Percentiles rank a stretch among this genome's conserved stretches.
phyloP scores from a whole-genome alignment of 2,797 vertebrate species.

The Esox masquinongy region DNA sequence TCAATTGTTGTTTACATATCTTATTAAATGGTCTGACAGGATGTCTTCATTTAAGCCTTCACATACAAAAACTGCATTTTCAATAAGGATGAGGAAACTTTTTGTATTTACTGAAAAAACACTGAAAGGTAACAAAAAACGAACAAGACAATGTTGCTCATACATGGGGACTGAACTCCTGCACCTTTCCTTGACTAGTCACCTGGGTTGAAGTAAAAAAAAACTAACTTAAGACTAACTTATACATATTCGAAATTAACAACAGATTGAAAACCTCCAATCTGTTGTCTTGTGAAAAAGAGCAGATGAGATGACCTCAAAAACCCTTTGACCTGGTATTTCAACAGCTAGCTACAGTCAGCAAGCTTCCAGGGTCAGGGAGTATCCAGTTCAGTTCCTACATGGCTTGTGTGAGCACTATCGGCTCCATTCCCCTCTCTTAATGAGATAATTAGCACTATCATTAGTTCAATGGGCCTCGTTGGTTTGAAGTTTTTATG shows the following conservation, averaged over 20 bases:
- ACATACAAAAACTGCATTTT: too few species aligned
- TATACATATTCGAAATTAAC: slow-evolving; percentile 2
- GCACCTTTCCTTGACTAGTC: neutral
- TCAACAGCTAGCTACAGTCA: slow-evolving; percentile 10
- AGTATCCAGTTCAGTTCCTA: slow-evolving; percentile 28
- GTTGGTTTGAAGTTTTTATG: slow-evolving; percentile 41
- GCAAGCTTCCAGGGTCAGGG: slow-evolving; percentile 8
- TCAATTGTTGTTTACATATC: too few species aligned
- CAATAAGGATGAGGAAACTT: too few species aligned
- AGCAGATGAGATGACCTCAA: slow-evolving; percentile 20
- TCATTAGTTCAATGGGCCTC: slow-evolving; percentile 33
- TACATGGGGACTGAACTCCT: neutral
- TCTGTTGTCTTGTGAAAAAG: too few species aligned
- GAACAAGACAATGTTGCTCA: neutral
- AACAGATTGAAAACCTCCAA: slow-evolving; percentile 14
- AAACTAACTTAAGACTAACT: neutral
- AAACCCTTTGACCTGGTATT: slow-evolving; percentile 17
- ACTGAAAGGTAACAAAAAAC: neutral
- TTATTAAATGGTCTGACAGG: too few species aligned
- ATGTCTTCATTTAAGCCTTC: too few species aligned
- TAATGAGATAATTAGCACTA: slow-evolving; percentile 51
- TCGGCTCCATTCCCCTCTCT: slow-evolving; percentile 30
- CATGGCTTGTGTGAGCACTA: slow-evolving; percentile 26
- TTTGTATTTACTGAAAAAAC: neutral
- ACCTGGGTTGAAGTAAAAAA: neutral